A percentile compares a stretch with the other conserved stretches of the same genome.
Conservation (phyloP, 2,797 vertebrate species). For the Acridotheres tristis region DNA sequence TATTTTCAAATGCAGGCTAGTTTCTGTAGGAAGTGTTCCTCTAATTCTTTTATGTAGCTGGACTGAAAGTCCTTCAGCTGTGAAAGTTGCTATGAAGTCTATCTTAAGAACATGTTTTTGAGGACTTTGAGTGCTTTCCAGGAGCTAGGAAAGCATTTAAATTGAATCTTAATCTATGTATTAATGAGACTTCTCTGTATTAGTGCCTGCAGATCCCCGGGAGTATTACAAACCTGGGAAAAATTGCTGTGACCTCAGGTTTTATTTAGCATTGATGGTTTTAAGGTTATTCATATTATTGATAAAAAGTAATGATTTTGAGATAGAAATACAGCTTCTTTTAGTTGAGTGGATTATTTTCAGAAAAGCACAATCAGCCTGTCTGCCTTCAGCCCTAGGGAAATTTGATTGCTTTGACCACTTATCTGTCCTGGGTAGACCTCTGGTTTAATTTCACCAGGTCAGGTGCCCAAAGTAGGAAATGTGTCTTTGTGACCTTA, state of each 20-base stretch:
- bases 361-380: not conserved
- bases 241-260: not conserved
- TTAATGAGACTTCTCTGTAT: not conserved
- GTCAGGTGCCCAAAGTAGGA: not conserved
- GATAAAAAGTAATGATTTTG: not conserved
- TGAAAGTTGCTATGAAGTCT: not conserved
- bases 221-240: not conserved
- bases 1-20: not conserved
- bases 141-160: not conserved
- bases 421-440: not conserved
- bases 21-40: not conserved
- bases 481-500: not conserved
- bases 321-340: not conserved
- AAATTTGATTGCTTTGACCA: not conserved
- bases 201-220: not conserved
- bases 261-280: not conserved
- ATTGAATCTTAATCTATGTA: not conserved
- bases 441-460: not conserved
- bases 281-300: not conserved
- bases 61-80: not conserved
- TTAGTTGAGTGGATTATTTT: not conserved
- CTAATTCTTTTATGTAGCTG: not conserved
- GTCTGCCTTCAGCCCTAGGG: not conserved
- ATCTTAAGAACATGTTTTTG: not conserved
- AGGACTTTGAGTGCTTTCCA: not conserved